phyloP scores from a whole-genome alignment of 2,888 invertebrate species.

The Marronus borbonicus region DNA sequence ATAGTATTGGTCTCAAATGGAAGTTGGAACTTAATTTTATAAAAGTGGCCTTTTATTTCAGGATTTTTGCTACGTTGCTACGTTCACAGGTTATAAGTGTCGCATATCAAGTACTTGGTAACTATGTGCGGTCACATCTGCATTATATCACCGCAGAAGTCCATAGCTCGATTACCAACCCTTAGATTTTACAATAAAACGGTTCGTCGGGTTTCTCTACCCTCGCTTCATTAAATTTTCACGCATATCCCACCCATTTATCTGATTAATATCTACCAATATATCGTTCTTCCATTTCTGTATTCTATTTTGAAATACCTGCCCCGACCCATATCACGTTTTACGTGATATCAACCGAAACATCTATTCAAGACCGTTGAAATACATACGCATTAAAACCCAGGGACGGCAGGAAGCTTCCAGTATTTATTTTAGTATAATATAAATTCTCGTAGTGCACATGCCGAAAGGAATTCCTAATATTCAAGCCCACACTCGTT shows the following conservation, averaged over 20 bases:
- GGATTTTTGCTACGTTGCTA: too few relatives aligned
- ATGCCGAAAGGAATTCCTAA: conserved; percentile 49
- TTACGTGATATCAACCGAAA: conserved; percentile 30
- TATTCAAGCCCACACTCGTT: conserved; percentile 41
- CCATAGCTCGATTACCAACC: background rate
- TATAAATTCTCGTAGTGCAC: conserved; percentile 47
- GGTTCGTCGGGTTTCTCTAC: background rate
- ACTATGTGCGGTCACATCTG: too few relatives aligned
- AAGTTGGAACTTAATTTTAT: too few relatives aligned
- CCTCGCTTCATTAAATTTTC: conserved; percentile 17
- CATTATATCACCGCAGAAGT: too few relatives aligned
- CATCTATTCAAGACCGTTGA: conserved; percentile 27
- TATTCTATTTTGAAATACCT: conserved; percentile 41
- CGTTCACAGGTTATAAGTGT: too few relatives aligned
- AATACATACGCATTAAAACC: conserved; percentile 35
- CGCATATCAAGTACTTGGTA: too few relatives aligned
- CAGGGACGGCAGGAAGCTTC: conserved; percentile 43
- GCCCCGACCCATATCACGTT: conserved; percentile 37
- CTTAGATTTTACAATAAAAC: background rate
- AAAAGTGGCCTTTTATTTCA: too few relatives aligned
- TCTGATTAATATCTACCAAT: conserved; percentile 33
- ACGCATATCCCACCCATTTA: conserved; percentile 16
- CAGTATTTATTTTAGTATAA: conserved; percentile 50
- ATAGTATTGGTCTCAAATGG: too few relatives aligned
- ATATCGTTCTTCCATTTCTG: conserved; percentile 21